Base-by-base conservation (phyloP, 2,888 invertebrate genomes). In the Cheilosia vernalis region DNA sequence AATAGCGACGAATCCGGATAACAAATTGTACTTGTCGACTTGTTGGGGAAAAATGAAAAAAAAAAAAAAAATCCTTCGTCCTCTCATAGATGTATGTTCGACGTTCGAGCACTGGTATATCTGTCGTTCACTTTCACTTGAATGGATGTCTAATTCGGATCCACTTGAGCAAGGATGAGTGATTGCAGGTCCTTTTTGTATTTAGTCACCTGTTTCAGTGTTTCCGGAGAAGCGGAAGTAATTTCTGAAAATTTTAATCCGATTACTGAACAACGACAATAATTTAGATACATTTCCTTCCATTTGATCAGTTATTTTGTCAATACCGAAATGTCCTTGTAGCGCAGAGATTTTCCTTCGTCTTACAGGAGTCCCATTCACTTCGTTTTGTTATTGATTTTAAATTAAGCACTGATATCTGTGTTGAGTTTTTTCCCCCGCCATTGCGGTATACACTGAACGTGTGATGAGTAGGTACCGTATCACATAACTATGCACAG, bases 251-350 rank as follows among this genome's bases (percentile, higher is more conserved):
- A 64, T 80, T 70, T 70, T 79, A 74, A 79, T 84, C 84, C 33
- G 84, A 84, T 79, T 80, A 74, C 44, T 42, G 53, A 27, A 84
- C 74, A 84, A 76, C 60, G 66, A 76, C 79, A 84, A 76, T 84
- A 74, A 84, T 84, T 80, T 53, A 61, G 60, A 70, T 60, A 21
- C 53, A 42, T 33, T 44, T 66, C 64, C 44, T 56, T 64, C 58
- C 55, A 51, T 63, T 72, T 67, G 42, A 64, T 60, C 66, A 69
- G 58, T 70, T 64, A 77, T 81, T 37, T 37, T 83, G 72, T 73
- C 79, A 63, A 47, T 78, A 60, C 60, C 49, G 66, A 30, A 15
- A 40, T 33, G 63, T 56, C 53, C 72, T 72, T 61, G 17, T 30
- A 30, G 24, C n/a, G 19, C 19, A 33, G 27, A 66, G 27, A 10